Conservation (phyloP, 2,113 vertebrate genomes). For the Anhinga rufa region DNA sequence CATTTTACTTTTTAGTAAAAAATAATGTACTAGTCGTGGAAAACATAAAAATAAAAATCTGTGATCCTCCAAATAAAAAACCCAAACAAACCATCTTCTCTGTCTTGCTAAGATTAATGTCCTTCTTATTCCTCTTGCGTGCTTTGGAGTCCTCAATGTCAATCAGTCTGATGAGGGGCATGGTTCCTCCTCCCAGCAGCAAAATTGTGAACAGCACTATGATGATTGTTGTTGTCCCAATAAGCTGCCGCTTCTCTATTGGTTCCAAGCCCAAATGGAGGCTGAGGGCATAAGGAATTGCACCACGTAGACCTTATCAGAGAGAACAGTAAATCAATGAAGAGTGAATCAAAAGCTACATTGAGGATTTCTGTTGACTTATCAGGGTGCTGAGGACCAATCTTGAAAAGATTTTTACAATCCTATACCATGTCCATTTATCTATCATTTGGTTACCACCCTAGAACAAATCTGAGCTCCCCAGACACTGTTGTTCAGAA, state of each 20-base stretch:
- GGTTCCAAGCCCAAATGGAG: conserved; percentile 94
- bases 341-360: neutral
- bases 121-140: conserved; percentile 86
- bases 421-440: neutral
- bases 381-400: too few species aligned
- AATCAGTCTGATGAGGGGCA: conserved; percentile 94
- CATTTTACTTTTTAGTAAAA: neutral
- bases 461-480: neutral
- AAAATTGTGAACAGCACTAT: conserved; percentile 96
- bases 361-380: too few species aligned
- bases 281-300: conserved; percentile 95
- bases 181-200: conserved; percentile 90
- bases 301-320: conserved; percentile 85
- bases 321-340: neutral
- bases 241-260: conserved; percentile 94
- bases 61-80: neutral
- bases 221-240: conserved; percentile 96
- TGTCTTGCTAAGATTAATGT: conserved; percentile 96
- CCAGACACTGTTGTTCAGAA: neutral
- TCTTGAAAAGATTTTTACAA: neutral
- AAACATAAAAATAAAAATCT: neutral
- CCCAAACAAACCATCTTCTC: conserved; percentile 88
- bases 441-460: neutral
- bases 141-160: conserved; percentile 92
- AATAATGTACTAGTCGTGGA: neutral